phyloP scores from a whole-genome alignment of 1,140 invertebrate genomes.

The Aphis gossypii region DNA sequence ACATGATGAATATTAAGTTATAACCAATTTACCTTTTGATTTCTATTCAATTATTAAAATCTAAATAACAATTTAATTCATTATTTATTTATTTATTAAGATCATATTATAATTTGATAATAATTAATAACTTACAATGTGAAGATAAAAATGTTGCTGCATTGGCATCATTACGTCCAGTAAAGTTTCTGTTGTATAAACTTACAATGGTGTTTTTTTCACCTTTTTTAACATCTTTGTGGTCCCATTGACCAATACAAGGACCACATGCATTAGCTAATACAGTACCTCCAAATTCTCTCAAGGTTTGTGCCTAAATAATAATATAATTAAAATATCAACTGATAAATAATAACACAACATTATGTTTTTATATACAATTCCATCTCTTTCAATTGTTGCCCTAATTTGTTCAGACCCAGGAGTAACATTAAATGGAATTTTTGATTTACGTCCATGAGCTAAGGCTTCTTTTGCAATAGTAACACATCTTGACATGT shows the following conservation, averaged over 20 bases:
- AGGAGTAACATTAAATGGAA: conserved; percentile 97
- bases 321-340: conserved; percentile 64
- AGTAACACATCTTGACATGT: conserved; percentile 96
- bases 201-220: conserved; percentile 99
- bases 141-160: too few species aligned
- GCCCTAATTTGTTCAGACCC: conserved; percentile 99
- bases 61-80: too few species aligned
- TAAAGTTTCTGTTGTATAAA: conserved; percentile 99
- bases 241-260: conserved; percentile 99
- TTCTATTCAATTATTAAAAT: not conserved
- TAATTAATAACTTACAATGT: too few species aligned
- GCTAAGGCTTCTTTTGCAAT: conserved; percentile 93
- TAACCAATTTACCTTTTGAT: not conserved
- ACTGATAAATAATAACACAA: not conserved
- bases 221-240: conserved; percentile 96
- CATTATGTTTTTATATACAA: conserved; percentile 70
- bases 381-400: conserved; percentile 98
- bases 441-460: conserved; percentile 94
- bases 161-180: conserved; percentile 97
- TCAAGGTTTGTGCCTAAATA: conserved; percentile 68
- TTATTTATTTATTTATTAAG: too few species aligned
- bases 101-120: too few species aligned
- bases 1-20: not conserved
- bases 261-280: conserved; percentile 99
- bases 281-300: conserved; percentile 83